phyloP scores from a whole-genome alignment of 2,888 invertebrate genomes.

The Eucera pruinosa region DNA sequence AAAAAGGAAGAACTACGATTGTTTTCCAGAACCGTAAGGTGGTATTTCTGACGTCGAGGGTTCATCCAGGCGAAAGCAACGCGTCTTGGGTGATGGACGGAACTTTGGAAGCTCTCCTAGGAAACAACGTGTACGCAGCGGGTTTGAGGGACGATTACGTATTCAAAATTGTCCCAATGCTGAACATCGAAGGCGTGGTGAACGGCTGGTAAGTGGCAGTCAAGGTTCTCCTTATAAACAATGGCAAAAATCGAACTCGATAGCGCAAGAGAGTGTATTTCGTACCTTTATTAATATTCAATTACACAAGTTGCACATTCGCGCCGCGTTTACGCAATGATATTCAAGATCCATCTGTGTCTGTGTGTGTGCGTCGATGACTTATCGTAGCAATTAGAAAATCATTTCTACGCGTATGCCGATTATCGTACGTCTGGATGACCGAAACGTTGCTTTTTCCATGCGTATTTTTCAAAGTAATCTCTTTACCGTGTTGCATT shows the following conservation, averaged over 20 bases:
- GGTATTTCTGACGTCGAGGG: conserved; percentile 91
- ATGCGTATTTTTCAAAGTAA: background rate
- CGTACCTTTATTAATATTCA: conserved; percentile 79
- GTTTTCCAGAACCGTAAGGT: conserved; percentile 87
- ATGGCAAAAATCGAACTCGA: background rate
- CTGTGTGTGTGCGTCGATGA: conserved; percentile 53
- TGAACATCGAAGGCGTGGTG: conserved; percentile 95
- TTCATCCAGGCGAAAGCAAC: conserved; percentile 95
- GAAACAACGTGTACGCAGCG: conserved; percentile 86
- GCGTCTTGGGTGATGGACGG: conserved; percentile 96
- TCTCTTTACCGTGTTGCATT: background rate
- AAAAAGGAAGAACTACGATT: no score
- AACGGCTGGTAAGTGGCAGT: conserved; percentile 90
- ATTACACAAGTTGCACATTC: conserved; percentile 75
- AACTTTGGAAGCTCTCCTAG: conserved; percentile 88
- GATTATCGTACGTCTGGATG: conserved; percentile 79
- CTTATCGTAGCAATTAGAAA: conserved; percentile 62
- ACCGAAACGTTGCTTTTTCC: conserved; percentile 76
- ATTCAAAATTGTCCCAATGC: conserved; percentile 95
- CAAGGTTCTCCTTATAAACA: no score
- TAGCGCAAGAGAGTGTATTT: conserved; percentile 59
- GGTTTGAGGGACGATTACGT: conserved; percentile 89
- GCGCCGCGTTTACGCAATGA: conserved; percentile 72
- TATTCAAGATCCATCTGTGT: conserved; percentile 67
- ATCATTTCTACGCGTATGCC: conserved; percentile 53